Evolutionary conservation across 30 jellyfish, hydroid and myxozoan species (phyloP), one percentile per base, ranked within the genome.

Genomic region (Catostylus mosaicus): DNA sequence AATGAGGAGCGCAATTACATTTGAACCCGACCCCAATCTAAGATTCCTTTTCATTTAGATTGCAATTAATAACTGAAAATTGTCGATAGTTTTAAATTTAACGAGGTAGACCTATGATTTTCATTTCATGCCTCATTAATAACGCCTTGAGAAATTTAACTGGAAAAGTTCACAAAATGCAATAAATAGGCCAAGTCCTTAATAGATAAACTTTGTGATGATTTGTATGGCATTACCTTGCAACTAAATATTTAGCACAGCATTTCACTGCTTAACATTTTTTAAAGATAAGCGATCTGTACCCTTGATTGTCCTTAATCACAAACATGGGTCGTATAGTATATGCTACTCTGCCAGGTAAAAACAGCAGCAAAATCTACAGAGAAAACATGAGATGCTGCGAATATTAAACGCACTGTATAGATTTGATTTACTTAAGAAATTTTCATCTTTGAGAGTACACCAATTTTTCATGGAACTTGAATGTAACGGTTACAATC

Each of bases 301-400:
- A 23, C 65, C 36, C 65, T 7, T 46, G 59, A 68, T 34, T 68
- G 80, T 68, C 26, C 65, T 30, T 68, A 64, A 68, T 36, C 80
- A 30, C 34, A 68, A 68, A 68, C 80, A 68, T 16, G 24, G 23
- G 20, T 9, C 14, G 14, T 3, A 48, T 2, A 9, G 12, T 7
- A 40, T 14, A 40, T 5, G 54, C 7, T 40, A 14, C 23, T 9
- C 3, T 48, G 3, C 20, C 24, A 9, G 14, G 3, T 9, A 48
- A 27, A 27, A 27, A 16, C 4, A 27, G 3, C 23, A 4, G 14
- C 23, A 9, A 23, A 16, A 48, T 9, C 23, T 16, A 27, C 1
- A 9, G 63, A 16, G 14, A 16, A 48, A 48, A 23, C 20, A 2
- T 3, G 23, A 8, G 24, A 16, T 48, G 3, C 14, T 27, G 63